Evolutionary conservation across 2,888 invertebrate genomes (phyloP), one percentile per base, ranked within the genome.

Genomic region (Lobophora halterata): DNA sequence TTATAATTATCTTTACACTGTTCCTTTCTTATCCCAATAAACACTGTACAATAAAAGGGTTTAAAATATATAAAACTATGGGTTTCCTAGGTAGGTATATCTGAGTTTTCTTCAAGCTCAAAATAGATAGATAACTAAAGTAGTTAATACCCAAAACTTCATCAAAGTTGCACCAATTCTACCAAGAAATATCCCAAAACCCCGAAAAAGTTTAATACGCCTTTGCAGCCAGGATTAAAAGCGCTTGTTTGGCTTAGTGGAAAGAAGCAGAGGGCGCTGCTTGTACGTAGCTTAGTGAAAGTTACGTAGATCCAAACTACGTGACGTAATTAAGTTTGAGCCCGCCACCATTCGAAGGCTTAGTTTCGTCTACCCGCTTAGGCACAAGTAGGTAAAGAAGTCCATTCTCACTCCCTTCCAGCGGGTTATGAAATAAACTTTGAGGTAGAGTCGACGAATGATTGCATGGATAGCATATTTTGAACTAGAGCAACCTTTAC

Each of bases 301-400:
- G 65, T 71, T 71, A 64, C 63, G 61, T 58, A 64, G 65, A 70
- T 68, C 68, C 71, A 47, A 42, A 47, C 58, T 69, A 71, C 71
- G 71, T 71, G 71, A 70, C 60, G 59, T 70, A 69, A 71, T 71
- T 70, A 71, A 59, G 55, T 53, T 46, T 55, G 46, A 52, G 58
- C 55, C 57, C 55, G 47, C 49, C 44, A 60, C 58, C 57, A 54
- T 53, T 56, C 48, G 43, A 49, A 30, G 57, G 58, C 61, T 61
- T 58, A 58, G 49, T 42, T 36, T 28, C 32, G 36, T 36, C 42
- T 42, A 42, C 36, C 31, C 42, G 36, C 42, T 36, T 36, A 36
- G 35, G 35, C 25, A 30, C 18, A 35, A 41, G 35, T n/a, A n/a
- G n/a, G n/a, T 41, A 41, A 38, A 41, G 37, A 33, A 33, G 37